Evolutionary conservation across 2,888 invertebrate genomes (phyloP), one percentile per base, ranked within the genome.

Genomic region (Pheosia tremula): DNA sequence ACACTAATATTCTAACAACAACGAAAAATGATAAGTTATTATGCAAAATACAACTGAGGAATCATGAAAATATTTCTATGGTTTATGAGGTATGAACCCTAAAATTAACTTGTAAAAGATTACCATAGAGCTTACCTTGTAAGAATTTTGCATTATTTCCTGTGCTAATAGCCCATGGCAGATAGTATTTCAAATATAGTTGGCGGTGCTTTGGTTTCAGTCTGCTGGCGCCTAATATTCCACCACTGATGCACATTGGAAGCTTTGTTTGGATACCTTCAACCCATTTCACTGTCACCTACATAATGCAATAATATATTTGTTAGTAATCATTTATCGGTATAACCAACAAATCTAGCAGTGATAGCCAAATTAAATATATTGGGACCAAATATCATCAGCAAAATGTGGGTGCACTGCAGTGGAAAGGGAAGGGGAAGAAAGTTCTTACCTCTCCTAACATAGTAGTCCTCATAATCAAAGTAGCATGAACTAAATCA

Each of bases 241-340:
- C 99, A 36, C 98, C 99, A 59, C 96, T 96, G 66, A 98, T 94
- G 83, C 99, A 99, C 99, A 99, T 99, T 0, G 99, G 99, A 39
- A 99, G 92, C 58, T 96, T 96, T 10, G 97, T 97, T 90, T 99
- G 99, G 62, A 99, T 95, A 0, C 97, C 99, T 95, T 99, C 99
- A 57, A 99, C 96, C 98, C 99, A 99, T 93, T 99, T 99, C 5
- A 99, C 97, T 10, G 98, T 96, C 6, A 99, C 98, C 95, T 99
- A 45, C 8, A 41, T 8, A 39, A 38, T 54, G 8, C 5, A 52
- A 4, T 5, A 24, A 4, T 24, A 24, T 24, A 24, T 24, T 24
- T 24, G 2, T 24, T 24, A 24, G 24, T 24, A 24, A 24, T 1
- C 24, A 24, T 24, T 24, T 24, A 24, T 24, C 0, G 24, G 24